A percentile compares a stretch with the other conserved stretches of the same genome.
These are phyloP conservation scores for Neocrepidodera transversa DNA, from an alignment of 2,888 invertebrate species.

Conservation along the genomic window DNA sequence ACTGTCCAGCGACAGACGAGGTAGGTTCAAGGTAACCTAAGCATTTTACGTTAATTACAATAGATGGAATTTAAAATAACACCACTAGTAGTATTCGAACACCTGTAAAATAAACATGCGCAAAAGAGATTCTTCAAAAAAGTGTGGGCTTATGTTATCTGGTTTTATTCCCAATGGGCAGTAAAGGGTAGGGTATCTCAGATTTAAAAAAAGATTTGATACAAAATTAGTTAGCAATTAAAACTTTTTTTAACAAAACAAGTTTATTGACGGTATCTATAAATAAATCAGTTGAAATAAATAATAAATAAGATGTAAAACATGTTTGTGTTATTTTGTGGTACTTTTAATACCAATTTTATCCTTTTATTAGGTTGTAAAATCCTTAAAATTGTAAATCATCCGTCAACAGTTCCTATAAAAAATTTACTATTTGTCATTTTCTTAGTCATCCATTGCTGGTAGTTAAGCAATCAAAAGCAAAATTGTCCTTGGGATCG, in stretches of 20 bases:
- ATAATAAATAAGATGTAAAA: not conserved
- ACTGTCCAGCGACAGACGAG: slow-evolving; percentile 34
- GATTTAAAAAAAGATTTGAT: no score
- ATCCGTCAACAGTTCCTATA: slow-evolving; percentile 16
- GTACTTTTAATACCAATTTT: slow-evolving; percentile 1
- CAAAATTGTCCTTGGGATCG: slow-evolving; percentile 18
- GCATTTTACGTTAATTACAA: slow-evolving; percentile 40
- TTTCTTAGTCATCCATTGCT: slow-evolving; percentile 17
- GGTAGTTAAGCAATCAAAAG: slow-evolving; percentile 14
- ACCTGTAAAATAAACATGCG: slow-evolving; percentile 44
- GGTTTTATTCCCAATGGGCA: no score
- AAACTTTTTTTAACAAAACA: no score
- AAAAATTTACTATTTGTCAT: slow-evolving; percentile 20
- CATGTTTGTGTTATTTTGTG: not conserved
- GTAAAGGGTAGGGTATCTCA: no score
- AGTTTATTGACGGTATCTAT: not conserved
- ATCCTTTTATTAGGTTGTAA: slow-evolving; percentile 16
- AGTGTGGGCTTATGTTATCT: slow-evolving; percentile 42
- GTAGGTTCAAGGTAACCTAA: slow-evolving; percentile 47
- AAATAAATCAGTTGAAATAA: not conserved
- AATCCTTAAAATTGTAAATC: slow-evolving; percentile 13
- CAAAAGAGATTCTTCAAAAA: slow-evolving; percentile 29
- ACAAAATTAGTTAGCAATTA: no score
- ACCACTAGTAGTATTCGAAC: slow-evolving; percentile 33
- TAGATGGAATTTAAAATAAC: slow-evolving; percentile 38